Base-by-base conservation (phyloP, 2,113 vertebrate species). In the Furnarius figulus region DNA sequence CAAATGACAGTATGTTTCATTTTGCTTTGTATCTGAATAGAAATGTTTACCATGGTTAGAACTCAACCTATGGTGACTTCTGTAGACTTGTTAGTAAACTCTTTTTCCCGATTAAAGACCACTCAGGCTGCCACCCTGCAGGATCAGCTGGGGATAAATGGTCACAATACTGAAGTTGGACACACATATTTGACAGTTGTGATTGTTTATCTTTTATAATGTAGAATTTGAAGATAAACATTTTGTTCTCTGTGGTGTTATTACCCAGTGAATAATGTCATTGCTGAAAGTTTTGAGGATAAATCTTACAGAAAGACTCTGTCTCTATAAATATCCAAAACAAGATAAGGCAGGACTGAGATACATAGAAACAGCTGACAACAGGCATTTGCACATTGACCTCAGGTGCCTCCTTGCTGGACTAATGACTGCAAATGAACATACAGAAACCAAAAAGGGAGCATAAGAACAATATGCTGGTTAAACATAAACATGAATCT, bases 341-440 rank as follows among this genome's bases (percentile, higher is more conserved):
- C 10, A 84, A 23, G 9, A 9, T 49, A 76, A 93, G 18, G 21
- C 20, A 30, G 33, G 73, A 42, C 6, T 63, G 17, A 62, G n/a
- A 24, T 44, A 9, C 11, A 25, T 25, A 25, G 8, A 25, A 68
- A 15, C 4, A 63, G 14, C 2, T 71, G 24, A 4, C 22, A 58
- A 35, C 23, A 71, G 21, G 8, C 5, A 23, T 56, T 80, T 86
- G 18, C 23, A 49, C 0, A 0, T 10, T 22, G 16, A 71, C 30
- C 33, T 30, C 0, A 0, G 1, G 4, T 39, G 35, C 27, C 5
- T 85, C 9, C 24, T 71, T 25, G 9, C 33, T 67, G n/a, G 18
- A 8, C 16, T 87, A 0, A 25, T 63, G 35, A 33, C 28, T 71
- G 42, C 35, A 68, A 46, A 46, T 59, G 20, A 63, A 31, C 16